Base-by-base conservation (phyloP, 2,888 invertebrate species). In the Spilosoma lubricipeda region DNA sequence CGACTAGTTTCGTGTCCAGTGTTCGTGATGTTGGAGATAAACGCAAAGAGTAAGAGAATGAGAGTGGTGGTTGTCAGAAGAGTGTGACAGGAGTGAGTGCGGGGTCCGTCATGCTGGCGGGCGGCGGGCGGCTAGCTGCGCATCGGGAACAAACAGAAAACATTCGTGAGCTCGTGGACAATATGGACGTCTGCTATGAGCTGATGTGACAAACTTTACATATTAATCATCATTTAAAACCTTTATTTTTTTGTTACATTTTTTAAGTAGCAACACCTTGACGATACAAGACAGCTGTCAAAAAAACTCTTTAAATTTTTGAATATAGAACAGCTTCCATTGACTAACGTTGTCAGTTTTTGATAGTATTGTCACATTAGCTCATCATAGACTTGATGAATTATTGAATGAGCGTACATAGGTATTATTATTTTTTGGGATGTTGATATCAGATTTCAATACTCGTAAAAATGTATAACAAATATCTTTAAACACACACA, bases 131-230 rank as follows among this genome's bases (percentile, higher is more conserved):
- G 83, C 83, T 87, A 87, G 81, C 87, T 86, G 87, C 73, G 69
- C 75, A 81, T 79, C 84, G 82, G 83, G 86, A 79, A 87, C 80
- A 86, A 82, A 85, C 81, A 84, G 78, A 85, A 82, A 85, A 79
- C 76, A 76, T 78, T 73, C 75, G 77, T 85, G 79, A 85, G 78
- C 78, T 79, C 76, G 76, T 77, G 70, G 45, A 56, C 56, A 63
- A 66, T 23, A 59, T 71, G 71, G 27, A 52, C 27, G 68, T 30
- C 64, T 66, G 23, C 23, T 20, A 33, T 3, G 48, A 66, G 36
- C 36, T 65, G 20, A 67, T 71, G 66, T 71, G 71, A 56, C 66
- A 15, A 64, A 23, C 20, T 20, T 52, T 11, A 52, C 3, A 68
- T 67, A 20, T 45, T 20, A n/a, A 42, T 1, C 15, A 42, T n/a